Base-by-base conservation (phyloP, 2,888 invertebrate species). In the Sinopyrophorus schimmeli region DNA sequence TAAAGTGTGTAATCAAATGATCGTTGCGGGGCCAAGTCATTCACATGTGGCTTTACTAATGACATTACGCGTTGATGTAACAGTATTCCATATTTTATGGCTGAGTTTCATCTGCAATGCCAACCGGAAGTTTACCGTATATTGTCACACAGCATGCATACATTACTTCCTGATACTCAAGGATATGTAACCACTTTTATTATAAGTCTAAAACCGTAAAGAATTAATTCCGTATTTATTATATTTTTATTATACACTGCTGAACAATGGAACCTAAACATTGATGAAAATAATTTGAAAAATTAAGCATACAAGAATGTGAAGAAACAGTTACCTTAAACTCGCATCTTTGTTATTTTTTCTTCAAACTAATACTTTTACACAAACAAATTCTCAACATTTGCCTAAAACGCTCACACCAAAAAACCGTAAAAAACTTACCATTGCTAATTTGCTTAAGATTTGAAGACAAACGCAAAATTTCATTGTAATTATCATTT, bases 1-100 rank as follows among this genome's bases (percentile, higher is more conserved):
- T 17, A 34, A 48, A 34, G 35, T 27, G 30, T 28, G 48, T 41
- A 48, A 48, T 48, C 34, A 48, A 55, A 57, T 47, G 46, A 53
- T 57, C 49, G 54, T 57, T 55, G 53, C 51, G 53, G 50, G 47
- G 42, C 37, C 47, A 47, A 53, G 53, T 57, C 46, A 37, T 53
- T 40, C 54, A 54, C 52, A 55, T 53, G 48, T 48, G 41, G 48
- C 38, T 44, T 35, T 41, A 32, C 34, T 55, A 55, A 53, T 55
- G 48, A 54, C 49, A 53, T 52, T 51, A 38, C 31, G 51, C 56
- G 53, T 51, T 21, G 49, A 52, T 40, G 56, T 56, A 56, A 57
- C 54, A 54, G 57, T 54, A 53, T 53, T 31, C 28, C 18, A 39
- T 40, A 46, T 41, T 38, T 50, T 39, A 40, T 32, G 23, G 30